phyloP scores from a whole-genome alignment of 2,113 vertebrate genomes.

The Hassar affinis region DNA sequence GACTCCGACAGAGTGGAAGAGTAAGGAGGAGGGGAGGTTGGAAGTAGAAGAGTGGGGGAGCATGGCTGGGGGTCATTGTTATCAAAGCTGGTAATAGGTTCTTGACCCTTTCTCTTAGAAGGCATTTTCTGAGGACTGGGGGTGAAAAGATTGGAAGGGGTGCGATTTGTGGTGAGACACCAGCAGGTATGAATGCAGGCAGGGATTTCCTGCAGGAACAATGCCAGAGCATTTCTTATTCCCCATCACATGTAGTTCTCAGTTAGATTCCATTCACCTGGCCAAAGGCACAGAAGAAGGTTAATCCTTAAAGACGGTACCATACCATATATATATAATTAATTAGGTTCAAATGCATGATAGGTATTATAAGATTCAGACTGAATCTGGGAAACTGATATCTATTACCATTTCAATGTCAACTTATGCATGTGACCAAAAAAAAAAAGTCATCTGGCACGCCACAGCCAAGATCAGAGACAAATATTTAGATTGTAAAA shows the following conservation, averaged over 20 bases:
- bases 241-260: background rate
- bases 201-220: conserved; percentile 58
- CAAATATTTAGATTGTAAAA: conserved; percentile 52
- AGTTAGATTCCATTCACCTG: conserved; percentile 35
- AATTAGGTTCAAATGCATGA: background rate
- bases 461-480: conserved; percentile 31
- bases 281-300: background rate
- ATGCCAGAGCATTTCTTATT: conserved; percentile 44
- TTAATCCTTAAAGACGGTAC: conserved; percentile 8
- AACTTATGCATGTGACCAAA: background rate
- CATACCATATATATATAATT: conserved; percentile 1
- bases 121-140: conserved; percentile 41
- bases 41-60: conserved; percentile 59
- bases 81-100: conserved; percentile 58
- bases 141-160: conserved; percentile 50
- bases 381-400: background rate
- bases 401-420: background rate
- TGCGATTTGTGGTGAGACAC: conserved; percentile 42
- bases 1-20: conserved; percentile 24
- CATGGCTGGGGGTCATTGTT: conserved; percentile 55
- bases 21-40: conserved; percentile 40
- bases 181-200: conserved; percentile 58
- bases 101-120: conserved; percentile 54
- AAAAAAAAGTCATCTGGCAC: conserved; percentile 18
- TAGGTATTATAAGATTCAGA: background rate